phyloP scores from a whole-genome alignment of 1,140 invertebrate genomes.

The Saccostrea echinata region DNA sequence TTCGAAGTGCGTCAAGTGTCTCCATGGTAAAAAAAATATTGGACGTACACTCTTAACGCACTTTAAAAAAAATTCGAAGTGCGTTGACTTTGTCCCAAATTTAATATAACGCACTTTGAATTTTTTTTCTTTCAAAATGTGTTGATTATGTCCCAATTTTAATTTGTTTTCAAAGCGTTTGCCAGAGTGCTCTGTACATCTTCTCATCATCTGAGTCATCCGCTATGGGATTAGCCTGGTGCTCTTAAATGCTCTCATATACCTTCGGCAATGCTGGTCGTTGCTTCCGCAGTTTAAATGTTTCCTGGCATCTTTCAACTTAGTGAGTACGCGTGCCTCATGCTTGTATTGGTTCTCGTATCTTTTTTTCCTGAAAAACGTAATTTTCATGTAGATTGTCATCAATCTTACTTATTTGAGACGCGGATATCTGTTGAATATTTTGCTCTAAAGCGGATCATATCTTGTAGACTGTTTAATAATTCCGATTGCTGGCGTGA shows the following conservation, averaged over 20 bases:
- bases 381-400: slow-evolving; percentile 12
- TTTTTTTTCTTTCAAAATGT: no score
- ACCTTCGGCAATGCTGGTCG: slow-evolving; percentile 46
- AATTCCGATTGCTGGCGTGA: background rate
- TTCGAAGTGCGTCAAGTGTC: no score
- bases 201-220: slow-evolving; percentile 45
- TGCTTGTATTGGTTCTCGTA: slow-evolving; percentile 50
- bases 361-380: slow-evolving; percentile 18
- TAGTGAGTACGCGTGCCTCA: background rate
- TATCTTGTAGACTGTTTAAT: background rate
- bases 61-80: no score
- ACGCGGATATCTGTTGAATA: slow-evolving; percentile 4
- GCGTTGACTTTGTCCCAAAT: no score
- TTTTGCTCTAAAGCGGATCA: background rate
- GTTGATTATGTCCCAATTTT: no score
- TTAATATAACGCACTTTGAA: no score
- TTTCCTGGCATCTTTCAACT: slow-evolving; percentile 32
- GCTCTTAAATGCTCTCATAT: slow-evolving; percentile 41
- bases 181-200: slow-evolving; percentile 45
- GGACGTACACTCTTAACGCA: no score
- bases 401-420: slow-evolving; percentile 23
- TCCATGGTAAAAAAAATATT: no score
- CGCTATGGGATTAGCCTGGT: slow-evolving; percentile 38
- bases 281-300: background rate
- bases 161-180: no score